Evolutionary conservation across 1,140 invertebrate species (phyloP), one percentile per base, ranked within the genome.

Genomic region (Euglossa dilemma): DNA sequence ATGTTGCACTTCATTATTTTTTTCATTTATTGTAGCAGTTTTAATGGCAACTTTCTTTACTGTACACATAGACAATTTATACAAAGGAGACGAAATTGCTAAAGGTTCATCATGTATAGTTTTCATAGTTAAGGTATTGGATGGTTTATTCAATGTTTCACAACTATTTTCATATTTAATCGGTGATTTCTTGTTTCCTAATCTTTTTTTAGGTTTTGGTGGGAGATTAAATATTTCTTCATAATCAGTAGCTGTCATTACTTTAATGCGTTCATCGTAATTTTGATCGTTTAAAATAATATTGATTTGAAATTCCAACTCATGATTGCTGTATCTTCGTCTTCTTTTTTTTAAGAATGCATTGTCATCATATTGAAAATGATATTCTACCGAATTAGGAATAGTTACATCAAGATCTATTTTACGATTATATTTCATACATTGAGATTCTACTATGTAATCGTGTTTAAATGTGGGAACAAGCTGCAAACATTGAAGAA

Each of bases 401-500:
- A 52, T 0, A 28, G 43, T 70, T 36, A 6, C 56, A 20, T 86
- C 69, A 20, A 61, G 36, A 18, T 84, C 50, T 6, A 9, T 52
- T 57, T 59, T 59, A 20, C 12, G n/a, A 50, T 88, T 45, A 1
- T 9, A 72, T 20, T 85, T 63, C 18, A 76, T 43, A 0, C n/a
- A 20, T 59, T 63, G 72, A 36, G 36, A 63, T 45, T 67, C 28
- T 43, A 63, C 7, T 36, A 9, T 11, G 8, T 64, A 25, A 25
- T 92, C 92, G 50, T 61, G 90, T 61, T 94, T 94, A 28, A 87
- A 91, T 0, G 93, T 80, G 0, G 94, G 94, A 9, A 93, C 91
- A 4, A 94, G 78, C 52, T 94, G 83, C 12, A 94, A 79, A 75
- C 91, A 92, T 50, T 94, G 91, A 0, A 94, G 85, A 59, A 94